phyloP scores from a whole-genome alignment of 1,140 invertebrate species.

The Diachasmimorpha longicaudata region DNA sequence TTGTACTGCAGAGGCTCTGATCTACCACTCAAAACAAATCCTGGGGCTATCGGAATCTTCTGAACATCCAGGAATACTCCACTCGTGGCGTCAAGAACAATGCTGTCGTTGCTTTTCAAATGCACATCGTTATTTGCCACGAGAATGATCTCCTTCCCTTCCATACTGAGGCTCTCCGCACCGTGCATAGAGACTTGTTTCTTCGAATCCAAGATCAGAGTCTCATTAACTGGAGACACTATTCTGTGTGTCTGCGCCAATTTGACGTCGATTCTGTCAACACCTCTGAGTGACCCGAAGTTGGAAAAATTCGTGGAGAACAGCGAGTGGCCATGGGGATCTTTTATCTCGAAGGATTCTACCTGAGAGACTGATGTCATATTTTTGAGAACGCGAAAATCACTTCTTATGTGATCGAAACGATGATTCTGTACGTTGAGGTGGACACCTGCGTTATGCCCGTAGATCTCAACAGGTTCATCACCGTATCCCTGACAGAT shows the following conservation, averaged over 20 bases:
- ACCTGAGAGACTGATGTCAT: conserved; percentile 73
- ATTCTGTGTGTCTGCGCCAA: conserved; percentile 75
- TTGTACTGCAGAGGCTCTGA: conserved; percentile 73
- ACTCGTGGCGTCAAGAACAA: conserved; percentile 73
- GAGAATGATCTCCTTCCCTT: conserved; percentile 69
- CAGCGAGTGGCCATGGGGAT: conserved; percentile 69
- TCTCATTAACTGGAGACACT: conserved; percentile 73
- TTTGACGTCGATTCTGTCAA: conserved; percentile 72
- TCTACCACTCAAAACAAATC: conserved; percentile 49
- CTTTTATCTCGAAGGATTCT: conserved; percentile 71
- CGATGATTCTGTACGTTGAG: conserved; percentile 63
- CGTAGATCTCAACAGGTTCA: conserved; percentile 72
- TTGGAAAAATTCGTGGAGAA: conserved; percentile 79
- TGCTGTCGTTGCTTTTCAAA: conserved; percentile 80
- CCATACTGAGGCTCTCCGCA: conserved; percentile 70
- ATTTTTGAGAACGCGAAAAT: conserved; percentile 52
- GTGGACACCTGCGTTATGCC: conserved; percentile 68
- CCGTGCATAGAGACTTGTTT: conserved; percentile 67
- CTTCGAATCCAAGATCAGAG: conserved; percentile 72
- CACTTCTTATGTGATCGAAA: conserved; percentile 34
- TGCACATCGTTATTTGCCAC: conserved; percentile 81
- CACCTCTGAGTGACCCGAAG: conserved; percentile 73
- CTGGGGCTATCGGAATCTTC: conserved; percentile 72
- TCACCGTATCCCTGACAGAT: conserved; percentile 73
- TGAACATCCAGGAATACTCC: conserved; percentile 76